Conservation (phyloP, 2,797 vertebrate genomes). For the Aldrovandia affinis region DNA sequence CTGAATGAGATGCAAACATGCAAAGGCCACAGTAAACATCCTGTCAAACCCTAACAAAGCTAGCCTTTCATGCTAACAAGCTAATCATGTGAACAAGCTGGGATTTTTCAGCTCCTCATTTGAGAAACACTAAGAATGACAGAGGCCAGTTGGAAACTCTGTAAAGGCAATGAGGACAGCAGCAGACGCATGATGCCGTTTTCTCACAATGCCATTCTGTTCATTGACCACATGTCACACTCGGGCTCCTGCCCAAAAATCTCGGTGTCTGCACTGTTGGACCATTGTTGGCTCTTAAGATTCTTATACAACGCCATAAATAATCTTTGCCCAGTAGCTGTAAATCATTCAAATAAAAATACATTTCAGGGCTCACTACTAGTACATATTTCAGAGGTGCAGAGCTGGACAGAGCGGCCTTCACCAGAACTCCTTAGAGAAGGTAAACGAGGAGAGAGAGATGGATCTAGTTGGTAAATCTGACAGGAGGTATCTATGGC, state of each 20-base stretch:
- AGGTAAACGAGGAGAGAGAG: not conserved
- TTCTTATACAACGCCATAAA: too few species aligned
- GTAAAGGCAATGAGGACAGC: not conserved
- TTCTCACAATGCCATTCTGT: too few species aligned
- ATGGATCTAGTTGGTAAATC: not conserved
- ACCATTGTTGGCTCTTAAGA: too few species aligned
- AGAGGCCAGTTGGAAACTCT: too few species aligned
- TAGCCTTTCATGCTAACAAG: not conserved
- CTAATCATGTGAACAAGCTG: not conserved
- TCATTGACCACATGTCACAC: too few species aligned
- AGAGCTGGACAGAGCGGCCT: not conserved
- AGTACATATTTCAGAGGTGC: not conserved
- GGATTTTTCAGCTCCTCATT: not conserved
- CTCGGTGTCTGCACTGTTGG: too few species aligned
- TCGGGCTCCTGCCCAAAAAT: too few species aligned
- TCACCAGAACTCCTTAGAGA: not conserved
- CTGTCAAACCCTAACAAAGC: not conserved
- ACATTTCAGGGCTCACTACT: not conserved
- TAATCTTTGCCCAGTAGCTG: not conserved
- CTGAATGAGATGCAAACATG: not conserved
- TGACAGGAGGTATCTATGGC: not conserved
- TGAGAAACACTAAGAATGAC: not conserved
- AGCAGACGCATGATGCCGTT: not conserved
- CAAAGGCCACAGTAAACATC: not conserved
- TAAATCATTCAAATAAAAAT: not conserved